phyloP scores from a whole-genome alignment of 2,797 vertebrate genomes.

The Thripadectes ignobilis region DNA sequence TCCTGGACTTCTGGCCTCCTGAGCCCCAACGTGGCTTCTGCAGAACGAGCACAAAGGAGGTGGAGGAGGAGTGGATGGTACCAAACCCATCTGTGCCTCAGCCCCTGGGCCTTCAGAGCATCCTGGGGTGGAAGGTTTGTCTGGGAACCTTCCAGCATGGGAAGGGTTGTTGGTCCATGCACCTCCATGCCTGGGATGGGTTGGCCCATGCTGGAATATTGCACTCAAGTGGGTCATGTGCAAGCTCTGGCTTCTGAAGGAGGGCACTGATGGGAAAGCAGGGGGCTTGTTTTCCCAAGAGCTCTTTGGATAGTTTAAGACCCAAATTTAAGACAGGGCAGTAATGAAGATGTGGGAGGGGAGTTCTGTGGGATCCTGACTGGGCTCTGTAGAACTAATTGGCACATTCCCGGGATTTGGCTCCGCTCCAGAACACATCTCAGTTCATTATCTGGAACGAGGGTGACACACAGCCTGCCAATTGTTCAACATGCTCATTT shows the following conservation, averaged over 20 bases:
- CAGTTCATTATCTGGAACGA: not conserved
- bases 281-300: not conserved
- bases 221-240: not conserved
- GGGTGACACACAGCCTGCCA: not conserved
- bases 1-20: not conserved
- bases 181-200: rapidly evolving
- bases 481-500: not conserved
- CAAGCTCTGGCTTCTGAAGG: not conserved
- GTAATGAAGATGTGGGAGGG: not conserved
- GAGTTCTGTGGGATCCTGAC: not conserved
- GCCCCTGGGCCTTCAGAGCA: not conserved
- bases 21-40: rapidly evolving
- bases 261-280: too few relatives aligned
- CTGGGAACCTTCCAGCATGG: not conserved
- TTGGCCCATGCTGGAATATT: not conserved
- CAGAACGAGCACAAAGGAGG: not conserved
- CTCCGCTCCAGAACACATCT: not conserved
- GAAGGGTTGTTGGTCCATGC: not conserved
- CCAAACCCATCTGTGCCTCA: not conserved
- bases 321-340: not conserved
- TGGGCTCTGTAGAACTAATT: not conserved
- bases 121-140: not conserved
- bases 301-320: not conserved
- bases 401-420: not conserved
- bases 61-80: not conserved